These are phyloP conservation scores for Strigamia maritima DNA, from an alignment of 2,888 invertebrate species.

Conservation along the genomic window DNA sequence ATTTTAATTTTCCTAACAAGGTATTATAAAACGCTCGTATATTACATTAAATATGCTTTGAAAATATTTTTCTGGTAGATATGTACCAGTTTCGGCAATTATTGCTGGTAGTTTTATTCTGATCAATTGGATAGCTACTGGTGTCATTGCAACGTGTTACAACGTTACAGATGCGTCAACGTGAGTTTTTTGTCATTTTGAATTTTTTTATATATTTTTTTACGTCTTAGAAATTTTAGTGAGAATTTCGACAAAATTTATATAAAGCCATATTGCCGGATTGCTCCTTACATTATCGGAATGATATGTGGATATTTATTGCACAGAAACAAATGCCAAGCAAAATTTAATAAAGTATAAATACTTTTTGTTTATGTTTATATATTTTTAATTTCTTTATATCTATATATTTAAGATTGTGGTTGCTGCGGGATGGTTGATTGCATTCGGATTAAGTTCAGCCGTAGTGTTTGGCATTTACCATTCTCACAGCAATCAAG, in stretches of 20 bases:
- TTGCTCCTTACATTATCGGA: slow-evolving; percentile 75
- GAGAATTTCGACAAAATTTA: slow-evolving; percentile 58
- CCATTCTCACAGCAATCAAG: not conserved
- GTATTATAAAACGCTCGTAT: not conserved
- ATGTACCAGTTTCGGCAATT: not conserved
- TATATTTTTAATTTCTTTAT: not conserved
- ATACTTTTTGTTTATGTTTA: not conserved
- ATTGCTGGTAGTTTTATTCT: not conserved
- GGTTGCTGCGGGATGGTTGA: not conserved
- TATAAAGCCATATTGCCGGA: slow-evolving; percentile 79
- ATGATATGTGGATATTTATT: slow-evolving; percentile 72
- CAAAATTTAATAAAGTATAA: slow-evolving; percentile 57
- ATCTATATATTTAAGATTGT: no score
- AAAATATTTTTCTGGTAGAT: not conserved
- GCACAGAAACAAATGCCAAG: slow-evolving; percentile 65
- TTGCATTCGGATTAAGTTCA: not conserved
- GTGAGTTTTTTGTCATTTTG: not conserved
- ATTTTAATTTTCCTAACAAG: slow-evolving; percentile 17
- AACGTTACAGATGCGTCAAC: not conserved
- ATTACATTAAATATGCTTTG: not conserved
- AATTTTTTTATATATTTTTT: not conserved
- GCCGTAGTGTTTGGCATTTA: not conserved
- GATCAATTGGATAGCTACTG: not conserved
- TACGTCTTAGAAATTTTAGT: not conserved
- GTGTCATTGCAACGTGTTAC: not conserved